Conservation (phyloP, 2,113 vertebrate species). For the Amphiprion ocellaris region DNA sequence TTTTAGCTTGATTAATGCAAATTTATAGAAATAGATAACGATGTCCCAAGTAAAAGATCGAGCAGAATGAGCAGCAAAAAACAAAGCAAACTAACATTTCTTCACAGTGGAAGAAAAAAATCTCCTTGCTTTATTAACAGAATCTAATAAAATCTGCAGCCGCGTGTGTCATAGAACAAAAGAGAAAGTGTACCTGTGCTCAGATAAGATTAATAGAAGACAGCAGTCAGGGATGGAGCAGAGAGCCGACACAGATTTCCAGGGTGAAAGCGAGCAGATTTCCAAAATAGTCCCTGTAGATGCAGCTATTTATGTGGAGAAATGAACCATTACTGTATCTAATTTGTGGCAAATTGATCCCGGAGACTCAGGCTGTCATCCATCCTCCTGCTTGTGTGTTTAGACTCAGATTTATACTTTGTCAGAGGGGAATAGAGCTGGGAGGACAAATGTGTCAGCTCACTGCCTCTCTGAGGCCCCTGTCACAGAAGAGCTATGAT, state of each 20-base stretch:
- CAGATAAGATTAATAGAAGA: conserved; percentile 60
- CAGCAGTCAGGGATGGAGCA: conserved; percentile 28
- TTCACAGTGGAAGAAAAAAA: neutral
- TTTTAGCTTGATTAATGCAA: neutral
- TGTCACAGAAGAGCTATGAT: conserved; percentile 60
- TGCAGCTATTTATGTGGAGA: conserved; percentile 74
- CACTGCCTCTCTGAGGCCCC: conserved; percentile 41
- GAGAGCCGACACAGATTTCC: conserved; percentile 33
- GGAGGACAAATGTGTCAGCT: conserved; percentile 63
- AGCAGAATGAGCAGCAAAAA: neutral
- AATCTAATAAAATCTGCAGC: conserved; percentile 15
- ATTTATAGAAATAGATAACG: neutral
- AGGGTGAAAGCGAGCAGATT: conserved; percentile 55
- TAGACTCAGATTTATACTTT: conserved; percentile 57
- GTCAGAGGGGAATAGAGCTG: conserved; percentile 52
- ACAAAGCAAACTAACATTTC: neutral
- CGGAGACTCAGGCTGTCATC: conserved; percentile 66
- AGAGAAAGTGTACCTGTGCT: conserved; percentile 39
- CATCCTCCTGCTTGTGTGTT: conserved; percentile 65
- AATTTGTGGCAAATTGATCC: conserved; percentile 80
- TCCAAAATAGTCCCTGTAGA: conserved; percentile 65
- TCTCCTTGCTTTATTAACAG: conserved; percentile 14
- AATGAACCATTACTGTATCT: conserved; percentile 81
- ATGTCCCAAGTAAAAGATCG: neutral
- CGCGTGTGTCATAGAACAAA: conserved; percentile 18